Conservation (phyloP, 2,888 invertebrate genomes). For the Caenorhabditis sinica region DNA sequence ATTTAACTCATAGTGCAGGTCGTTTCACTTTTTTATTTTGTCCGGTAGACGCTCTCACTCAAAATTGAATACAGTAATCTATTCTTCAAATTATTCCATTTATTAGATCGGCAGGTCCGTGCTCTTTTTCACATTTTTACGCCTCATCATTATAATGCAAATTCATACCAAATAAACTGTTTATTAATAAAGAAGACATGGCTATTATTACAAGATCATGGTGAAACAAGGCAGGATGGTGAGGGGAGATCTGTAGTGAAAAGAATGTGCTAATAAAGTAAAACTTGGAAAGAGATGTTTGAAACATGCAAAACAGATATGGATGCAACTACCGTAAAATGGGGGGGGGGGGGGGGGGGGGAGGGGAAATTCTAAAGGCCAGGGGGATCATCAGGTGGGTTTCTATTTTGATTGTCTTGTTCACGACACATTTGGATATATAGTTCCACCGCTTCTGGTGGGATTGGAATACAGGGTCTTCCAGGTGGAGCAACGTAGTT, state of each 20-base stretch:
- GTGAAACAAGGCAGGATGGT: background rate
- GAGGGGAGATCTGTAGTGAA: background rate
- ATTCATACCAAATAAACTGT: too few species aligned
- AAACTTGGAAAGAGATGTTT: constrained; percentile 1
- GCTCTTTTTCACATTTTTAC: background rate
- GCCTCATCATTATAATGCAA: too few species aligned
- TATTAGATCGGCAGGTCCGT: constrained; percentile 39
- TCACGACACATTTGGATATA: too few species aligned
- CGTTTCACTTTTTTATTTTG: constrained; percentile 31
- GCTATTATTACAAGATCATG: background rate
- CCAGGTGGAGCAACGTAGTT: constrained; percentile 24
- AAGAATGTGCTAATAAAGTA: background rate
- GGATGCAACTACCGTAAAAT: background rate
- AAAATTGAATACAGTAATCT: background rate
- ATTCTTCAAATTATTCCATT: background rate
- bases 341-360: too few species aligned
- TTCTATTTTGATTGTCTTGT: too few species aligned
- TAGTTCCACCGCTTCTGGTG: constrained; percentile 15
- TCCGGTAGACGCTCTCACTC: constrained; percentile 44
- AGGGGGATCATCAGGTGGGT: background rate
- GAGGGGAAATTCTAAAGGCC: background rate
- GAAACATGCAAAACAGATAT: background rate
- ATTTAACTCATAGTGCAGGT: constrained; percentile 48
- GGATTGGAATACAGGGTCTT: constrained; percentile 6
- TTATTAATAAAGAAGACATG: too few species aligned